Base-by-base conservation (phyloP, 2,888 invertebrate genomes). In the Hyalella azteca region DNA sequence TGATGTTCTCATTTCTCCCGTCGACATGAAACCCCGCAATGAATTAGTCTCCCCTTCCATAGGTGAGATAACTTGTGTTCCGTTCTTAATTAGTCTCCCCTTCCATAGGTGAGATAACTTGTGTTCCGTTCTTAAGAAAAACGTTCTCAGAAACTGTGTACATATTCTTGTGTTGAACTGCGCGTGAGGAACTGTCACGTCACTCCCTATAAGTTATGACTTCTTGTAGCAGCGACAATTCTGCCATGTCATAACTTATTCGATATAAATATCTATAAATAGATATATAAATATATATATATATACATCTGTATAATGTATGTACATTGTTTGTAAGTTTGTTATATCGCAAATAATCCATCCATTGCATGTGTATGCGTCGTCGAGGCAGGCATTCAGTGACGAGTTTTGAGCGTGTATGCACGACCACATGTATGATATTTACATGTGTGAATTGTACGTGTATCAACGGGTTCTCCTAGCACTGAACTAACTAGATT, bases 271-370 rank as follows among this genome's bases (percentile, higher is more conserved):
- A 22, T 54, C 22, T 54, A 54, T 54, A 54, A n/a, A n/a, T n/a
- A n/a, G n/a, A n/a, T 54, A 29, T 54, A 54, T 54, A 54, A 26
- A 54, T 54, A 54, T 29, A 54, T 54, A 54, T 54, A 22, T 54
- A 54, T 54, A 54, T 29, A 54, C 29, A 54, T 29, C 5, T 54
- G 54, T 54, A 54, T 54, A 54, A 26, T 54, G 54, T 54, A 54
- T 54, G 54, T 54, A 54, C 54, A 54, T 54, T 54, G 26, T 54
- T 54, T 54, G 54, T 54, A 54, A 54, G 54, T 54, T 54, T 54
- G 54, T 54, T 54, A 54, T 54, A 54, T 54, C 54, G 22, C 54
- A 22, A 54, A 26, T 54, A 54, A 54, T 54, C 54, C 54, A 54
- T 54, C 54, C 54, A 54, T 26, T 54, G 54, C 54, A 54, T 54